A percentile compares a stretch with the other conserved stretches of the same genome.
Evolutionary conservation across 1,140 invertebrate genomes (phyloP).

Genomic region (Heliothis subflexa): DNA sequence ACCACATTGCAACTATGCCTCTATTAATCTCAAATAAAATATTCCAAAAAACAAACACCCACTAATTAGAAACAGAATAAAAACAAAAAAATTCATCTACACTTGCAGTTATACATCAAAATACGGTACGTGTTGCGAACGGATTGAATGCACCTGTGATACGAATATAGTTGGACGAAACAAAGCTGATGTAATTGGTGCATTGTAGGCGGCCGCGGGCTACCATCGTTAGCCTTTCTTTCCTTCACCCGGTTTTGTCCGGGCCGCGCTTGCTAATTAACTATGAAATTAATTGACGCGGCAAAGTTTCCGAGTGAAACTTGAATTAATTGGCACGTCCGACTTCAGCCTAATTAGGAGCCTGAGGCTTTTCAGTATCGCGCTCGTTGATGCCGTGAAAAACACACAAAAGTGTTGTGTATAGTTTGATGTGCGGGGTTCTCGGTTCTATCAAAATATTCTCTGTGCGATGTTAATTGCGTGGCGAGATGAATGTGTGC

Average conservation of each 20-base stretch:
- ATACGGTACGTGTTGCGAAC: conserved; percentile 4
- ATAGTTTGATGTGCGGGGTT: conserved; percentile 70
- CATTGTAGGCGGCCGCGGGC: conserved; percentile 78
- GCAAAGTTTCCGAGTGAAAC: conserved; percentile 85
- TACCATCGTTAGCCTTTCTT: conserved; percentile 83
- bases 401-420: conserved; percentile 85
- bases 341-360: conserved; percentile 85
- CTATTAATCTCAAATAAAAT: too few species aligned
- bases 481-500: conserved; percentile 55
- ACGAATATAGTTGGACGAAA: conserved; percentile 66
- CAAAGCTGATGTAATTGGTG: conserved; percentile 81
- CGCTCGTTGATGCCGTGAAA: conserved; percentile 82
- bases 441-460: conserved; percentile 69
- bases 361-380: conserved; percentile 83
- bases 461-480: conserved; percentile 68
- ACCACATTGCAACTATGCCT: too few species aligned
- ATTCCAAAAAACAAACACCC: too few species aligned
- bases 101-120: not conserved
- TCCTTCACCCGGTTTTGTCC: conserved; percentile 81
- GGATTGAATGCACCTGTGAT: conserved; percentile 68
- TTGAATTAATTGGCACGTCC: conserved; percentile 86
- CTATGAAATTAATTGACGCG: conserved; percentile 86
- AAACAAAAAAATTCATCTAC: too few species aligned
- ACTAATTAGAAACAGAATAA: too few species aligned
- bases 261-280: conserved; percentile 83